These are phyloP conservation scores for Microtus pennsylvanicus DNA, from an alignment of 2,113 vertebrate genomes.

Conservation along the genomic window DNA sequence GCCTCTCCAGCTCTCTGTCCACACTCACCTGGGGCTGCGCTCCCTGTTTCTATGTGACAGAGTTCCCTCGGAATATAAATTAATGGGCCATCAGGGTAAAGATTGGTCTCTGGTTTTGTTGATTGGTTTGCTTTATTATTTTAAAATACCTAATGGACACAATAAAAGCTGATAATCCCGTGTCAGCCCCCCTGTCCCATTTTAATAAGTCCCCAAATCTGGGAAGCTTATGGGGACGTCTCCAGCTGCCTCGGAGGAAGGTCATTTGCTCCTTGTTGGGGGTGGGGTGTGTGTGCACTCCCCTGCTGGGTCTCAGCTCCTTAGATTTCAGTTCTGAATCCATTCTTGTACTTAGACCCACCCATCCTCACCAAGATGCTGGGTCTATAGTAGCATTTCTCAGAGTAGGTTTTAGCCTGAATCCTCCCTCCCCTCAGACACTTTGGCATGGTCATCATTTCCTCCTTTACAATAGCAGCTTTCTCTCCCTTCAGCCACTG, in stretches of 20 bases:
- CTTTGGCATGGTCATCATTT: background rate
- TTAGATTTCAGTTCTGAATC: too few species aligned
- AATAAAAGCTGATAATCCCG: background rate
- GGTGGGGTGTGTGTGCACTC: background rate
- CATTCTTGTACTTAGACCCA: accelerated
- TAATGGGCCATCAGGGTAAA: background rate
- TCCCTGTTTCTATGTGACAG: background rate
- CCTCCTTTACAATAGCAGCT: too few species aligned
- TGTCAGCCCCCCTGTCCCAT: background rate
- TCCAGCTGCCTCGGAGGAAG: background rate
- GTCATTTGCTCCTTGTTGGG: background rate
- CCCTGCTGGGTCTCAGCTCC: background rate
- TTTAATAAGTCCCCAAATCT: background rate
- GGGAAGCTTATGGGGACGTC: background rate
- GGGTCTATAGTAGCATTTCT: background rate
- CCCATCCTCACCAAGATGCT: accelerated
- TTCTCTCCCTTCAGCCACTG: background rate
- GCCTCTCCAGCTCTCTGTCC: background rate
- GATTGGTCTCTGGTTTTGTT: background rate
- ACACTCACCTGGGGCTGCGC: background rate
- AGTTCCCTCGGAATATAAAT: background rate
- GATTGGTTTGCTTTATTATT: background rate
- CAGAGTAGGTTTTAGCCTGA: background rate
- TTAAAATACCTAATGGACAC: slow-evolving; percentile 3
- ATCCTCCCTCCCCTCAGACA: background rate